Percentiles rank a stretch among this genome's conserved stretches.
phyloP scores from a whole-genome alignment of 2,113 vertebrate genomes.

The Indicator indicator region DNA sequence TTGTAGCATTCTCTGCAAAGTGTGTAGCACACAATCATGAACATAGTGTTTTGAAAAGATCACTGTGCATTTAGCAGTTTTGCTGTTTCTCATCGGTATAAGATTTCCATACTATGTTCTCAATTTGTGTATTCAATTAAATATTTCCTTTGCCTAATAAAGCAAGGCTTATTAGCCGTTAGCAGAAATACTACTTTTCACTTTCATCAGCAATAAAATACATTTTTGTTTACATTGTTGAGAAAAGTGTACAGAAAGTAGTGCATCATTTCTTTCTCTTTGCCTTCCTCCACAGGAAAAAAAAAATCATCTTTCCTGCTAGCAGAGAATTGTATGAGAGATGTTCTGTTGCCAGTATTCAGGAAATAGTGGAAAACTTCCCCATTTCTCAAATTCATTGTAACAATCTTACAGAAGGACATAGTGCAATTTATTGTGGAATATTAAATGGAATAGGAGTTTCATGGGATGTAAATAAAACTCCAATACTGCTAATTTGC shows the following conservation, averaged over 20 bases:
- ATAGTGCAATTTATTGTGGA: not conserved
- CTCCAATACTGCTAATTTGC: not conserved
- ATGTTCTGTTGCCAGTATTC: conserved; percentile 19
- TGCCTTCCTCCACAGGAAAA: not conserved
- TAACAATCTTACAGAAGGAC: not conserved
- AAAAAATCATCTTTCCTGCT: conserved; percentile 33
- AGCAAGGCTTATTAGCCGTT: not conserved
- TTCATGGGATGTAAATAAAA: conserved; percentile 40
- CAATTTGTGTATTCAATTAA: not conserved
- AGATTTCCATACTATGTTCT: not conserved
- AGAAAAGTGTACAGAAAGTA: not conserved
- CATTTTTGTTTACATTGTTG: not conserved
- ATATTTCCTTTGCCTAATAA: not conserved
- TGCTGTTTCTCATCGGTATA: not conserved
- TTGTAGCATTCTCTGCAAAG: not conserved
- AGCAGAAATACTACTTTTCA: not conserved
- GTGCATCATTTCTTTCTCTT: not conserved
- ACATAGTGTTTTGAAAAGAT: not conserved
- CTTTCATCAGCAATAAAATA: not conserved
- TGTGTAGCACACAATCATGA: not conserved
- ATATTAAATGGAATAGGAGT: conserved; percentile 34
- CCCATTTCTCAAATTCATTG: not conserved
- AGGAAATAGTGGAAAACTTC: conserved; percentile 24
- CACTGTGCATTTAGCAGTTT: not conserved
- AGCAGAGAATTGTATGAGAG: conserved; percentile 31